A percentile compares a stretch with the other conserved stretches of the same genome.
These are phyloP conservation scores for Porites rus DNA, from an alignment of 92 coral and sea anemone genomes.

Conservation along the genomic window DNA sequence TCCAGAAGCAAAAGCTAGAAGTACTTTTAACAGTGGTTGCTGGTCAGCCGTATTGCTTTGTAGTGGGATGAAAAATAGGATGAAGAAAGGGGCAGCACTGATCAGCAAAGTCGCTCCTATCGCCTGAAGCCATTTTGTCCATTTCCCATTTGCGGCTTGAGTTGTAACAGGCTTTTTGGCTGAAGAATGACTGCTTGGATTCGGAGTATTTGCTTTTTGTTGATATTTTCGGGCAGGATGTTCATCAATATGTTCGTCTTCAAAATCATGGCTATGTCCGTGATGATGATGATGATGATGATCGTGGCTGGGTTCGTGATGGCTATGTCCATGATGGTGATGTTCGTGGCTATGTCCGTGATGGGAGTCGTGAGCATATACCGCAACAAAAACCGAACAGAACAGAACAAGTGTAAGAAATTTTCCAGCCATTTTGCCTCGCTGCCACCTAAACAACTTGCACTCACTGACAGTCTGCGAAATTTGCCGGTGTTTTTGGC, in stretches of 20 bases:
- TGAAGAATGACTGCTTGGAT: neutral
- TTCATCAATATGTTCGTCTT: conserved; percentile 60
- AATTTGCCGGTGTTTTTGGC: conserved; percentile 31
- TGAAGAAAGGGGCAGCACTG: conserved; percentile 99
- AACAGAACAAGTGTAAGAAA: neutral
- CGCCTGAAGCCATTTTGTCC: conserved; percentile 89
- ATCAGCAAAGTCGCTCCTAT: conserved; percentile 90
- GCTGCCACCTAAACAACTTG: neutral
- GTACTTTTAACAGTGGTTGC: conserved; percentile 87
- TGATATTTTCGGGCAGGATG: conserved; percentile 43
- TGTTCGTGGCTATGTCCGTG: conserved; percentile 1
- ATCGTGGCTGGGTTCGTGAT: conserved; percentile 32
- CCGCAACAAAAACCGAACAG: neutral
- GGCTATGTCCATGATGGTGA: conserved; percentile 53
- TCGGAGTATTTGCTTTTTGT: neutral
- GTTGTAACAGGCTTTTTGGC: conserved; percentile 9
- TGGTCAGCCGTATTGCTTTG: conserved; percentile 94
- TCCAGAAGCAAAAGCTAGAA: conserved; percentile 96
- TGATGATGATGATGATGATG: conserved; percentile 46
- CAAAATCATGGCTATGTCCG: conserved; percentile 67
- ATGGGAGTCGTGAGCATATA: conserved; percentile 2
- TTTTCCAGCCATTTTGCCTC: neutral
- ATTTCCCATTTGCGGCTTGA: conserved; percentile 41
- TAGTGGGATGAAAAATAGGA: conserved; percentile 94
- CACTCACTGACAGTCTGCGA: neutral